Evolutionary conservation across 2,888 invertebrate species (phyloP).

Genomic region (Agapetus fuscipes): DNA sequence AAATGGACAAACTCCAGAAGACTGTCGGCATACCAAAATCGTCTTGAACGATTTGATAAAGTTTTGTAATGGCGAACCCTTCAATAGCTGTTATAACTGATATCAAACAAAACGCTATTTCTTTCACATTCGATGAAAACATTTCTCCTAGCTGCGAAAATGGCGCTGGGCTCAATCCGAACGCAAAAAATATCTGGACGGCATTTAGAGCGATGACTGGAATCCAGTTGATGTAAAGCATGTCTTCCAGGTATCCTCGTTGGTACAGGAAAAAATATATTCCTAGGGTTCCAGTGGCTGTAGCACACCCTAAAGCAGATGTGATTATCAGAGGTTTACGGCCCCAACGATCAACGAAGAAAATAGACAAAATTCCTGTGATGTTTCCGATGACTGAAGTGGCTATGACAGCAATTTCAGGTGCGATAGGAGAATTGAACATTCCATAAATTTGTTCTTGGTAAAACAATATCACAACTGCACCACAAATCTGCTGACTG

Average conservation of each 20-base stretch:
- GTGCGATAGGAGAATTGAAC: slow-evolving; percentile 7
- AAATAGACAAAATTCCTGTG: slow-evolving; percentile 10
- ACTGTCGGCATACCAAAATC: slow-evolving; percentile 36
- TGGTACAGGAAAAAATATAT: slow-evolving; percentile 16
- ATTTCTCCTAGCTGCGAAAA: slow-evolving; percentile 17
- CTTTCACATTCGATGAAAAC: slow-evolving; percentile 16
- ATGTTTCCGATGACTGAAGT: slow-evolving; percentile 14
- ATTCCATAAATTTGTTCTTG: slow-evolving; percentile 15
- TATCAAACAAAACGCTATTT: slow-evolving; percentile 14
- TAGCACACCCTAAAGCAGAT: slow-evolving; percentile 13
- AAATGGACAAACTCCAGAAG: slow-evolving; percentile 38
- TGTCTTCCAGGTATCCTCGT: slow-evolving; percentile 4
- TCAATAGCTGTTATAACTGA: slow-evolving; percentile 32
- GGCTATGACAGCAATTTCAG: slow-evolving; percentile 15
- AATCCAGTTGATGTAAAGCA: slow-evolving; percentile 13
- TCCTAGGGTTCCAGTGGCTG: slow-evolving; percentile 13
- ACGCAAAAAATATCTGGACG: slow-evolving; percentile 17
- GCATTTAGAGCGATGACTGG: slow-evolving; percentile 14
- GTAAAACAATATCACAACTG: slow-evolving; percentile 15
- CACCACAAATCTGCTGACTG: slow-evolving; percentile 16
- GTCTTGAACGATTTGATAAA: slow-evolving; percentile 41
- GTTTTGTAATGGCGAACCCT: slow-evolving; percentile 39
- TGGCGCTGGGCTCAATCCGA: slow-evolving; percentile 17
- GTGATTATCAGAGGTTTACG: slow-evolving; percentile 14
- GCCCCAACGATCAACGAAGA: slow-evolving; percentile 18